A percentile compares a stretch with the other conserved stretches of the same genome.
These are phyloP conservation scores for Catalaphyllia jardinei DNA, from an alignment of 64 coral and sea anemone genomes.

Conservation along the genomic window DNA sequence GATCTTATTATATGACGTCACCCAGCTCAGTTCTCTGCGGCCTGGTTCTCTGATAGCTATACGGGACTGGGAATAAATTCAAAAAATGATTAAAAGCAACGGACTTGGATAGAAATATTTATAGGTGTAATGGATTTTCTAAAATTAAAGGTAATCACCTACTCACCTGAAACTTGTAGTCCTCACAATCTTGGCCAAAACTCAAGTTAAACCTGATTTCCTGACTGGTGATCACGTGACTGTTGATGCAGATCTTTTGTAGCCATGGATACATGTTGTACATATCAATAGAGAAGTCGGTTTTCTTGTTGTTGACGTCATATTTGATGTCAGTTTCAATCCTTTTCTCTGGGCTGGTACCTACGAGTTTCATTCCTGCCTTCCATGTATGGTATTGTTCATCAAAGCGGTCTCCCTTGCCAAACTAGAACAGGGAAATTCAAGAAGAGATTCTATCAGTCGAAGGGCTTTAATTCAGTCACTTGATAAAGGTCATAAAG, in stretches of 20 bases:
- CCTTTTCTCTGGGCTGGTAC: conserved; percentile 28
- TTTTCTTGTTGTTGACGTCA: background rate
- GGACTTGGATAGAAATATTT: background rate
- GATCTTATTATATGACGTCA: conserved; percentile 1
- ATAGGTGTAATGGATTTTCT: too few species aligned
- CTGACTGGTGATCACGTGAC: conserved; percentile 1
- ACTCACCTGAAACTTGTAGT: conserved; percentile 3
- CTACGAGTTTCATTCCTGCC: conserved; percentile 5
- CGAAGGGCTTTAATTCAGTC: background rate
- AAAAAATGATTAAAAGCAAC: background rate
- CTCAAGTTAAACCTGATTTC: background rate
- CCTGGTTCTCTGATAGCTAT: conserved; percentile 7
- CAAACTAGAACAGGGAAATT: conserved; percentile 1
- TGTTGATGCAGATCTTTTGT: background rate
- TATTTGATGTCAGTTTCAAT: conserved; percentile 1
- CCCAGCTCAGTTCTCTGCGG: background rate
- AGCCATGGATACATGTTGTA: conserved; percentile 34
- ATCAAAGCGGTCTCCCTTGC: background rate
- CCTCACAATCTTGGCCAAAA: conserved; percentile 2
- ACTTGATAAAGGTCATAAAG: too few species aligned
- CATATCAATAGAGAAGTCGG: conserved; percentile 1
- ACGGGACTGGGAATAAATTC: background rate
- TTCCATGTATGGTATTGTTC: conserved; percentile 15
- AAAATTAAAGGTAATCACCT: background rate
- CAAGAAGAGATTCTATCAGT: background rate